Base-by-base conservation (phyloP, 2,888 invertebrate genomes). In the Athalia cordata region DNA sequence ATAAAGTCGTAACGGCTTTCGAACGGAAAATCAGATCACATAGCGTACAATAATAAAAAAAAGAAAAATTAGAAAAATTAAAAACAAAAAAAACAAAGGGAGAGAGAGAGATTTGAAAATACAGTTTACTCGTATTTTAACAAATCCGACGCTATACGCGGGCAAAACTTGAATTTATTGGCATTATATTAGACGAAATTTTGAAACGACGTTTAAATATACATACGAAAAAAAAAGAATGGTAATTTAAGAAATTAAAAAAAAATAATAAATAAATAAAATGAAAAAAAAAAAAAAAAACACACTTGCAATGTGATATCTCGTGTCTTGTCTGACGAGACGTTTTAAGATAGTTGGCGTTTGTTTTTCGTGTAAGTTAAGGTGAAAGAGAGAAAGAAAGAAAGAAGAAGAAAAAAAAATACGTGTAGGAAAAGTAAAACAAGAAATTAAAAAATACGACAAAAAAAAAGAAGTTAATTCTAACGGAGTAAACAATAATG, bases 311-410 rank as follows among this genome's bases (percentile, higher is more conserved):
- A 88, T 89, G 89, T 89, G 88, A 89, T 89, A 89, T 88, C 88
- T 89, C 88, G 89, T 89, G 89, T 89, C 88, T 89, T 89, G 89
- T 89, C 87, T 84, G 85, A 88, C 88, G 87, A 87, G 88, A 87
- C 86, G 86, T 87, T 86, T 83, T 86, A 85, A 85, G 85, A 84
- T 83, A 83, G 80, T 82, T 81, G 81, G 80, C 80, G 80, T 81
- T 83, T 80, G 83, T 80, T 80, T 81, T 80, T 80, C 79, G 80
- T 79, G 79, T 83, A 83, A 80, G 47, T 79, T 67, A 80, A 82
- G 79, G 50, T 45, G 11, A 57, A 3, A 55, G 9, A 47, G 7
- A 77, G 13, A 13, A n/a, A 65, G 49, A 59, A 49, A 75, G 50
- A 15, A 15, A 43, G 47, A 72, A 45, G n/a, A n/a, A n/a, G n/a